Percentiles rank a stretch among this genome's conserved stretches.
These are phyloP conservation scores for Brenthis daphne DNA, from an alignment of 2,888 invertebrate species.

Conservation along the genomic window DNA sequence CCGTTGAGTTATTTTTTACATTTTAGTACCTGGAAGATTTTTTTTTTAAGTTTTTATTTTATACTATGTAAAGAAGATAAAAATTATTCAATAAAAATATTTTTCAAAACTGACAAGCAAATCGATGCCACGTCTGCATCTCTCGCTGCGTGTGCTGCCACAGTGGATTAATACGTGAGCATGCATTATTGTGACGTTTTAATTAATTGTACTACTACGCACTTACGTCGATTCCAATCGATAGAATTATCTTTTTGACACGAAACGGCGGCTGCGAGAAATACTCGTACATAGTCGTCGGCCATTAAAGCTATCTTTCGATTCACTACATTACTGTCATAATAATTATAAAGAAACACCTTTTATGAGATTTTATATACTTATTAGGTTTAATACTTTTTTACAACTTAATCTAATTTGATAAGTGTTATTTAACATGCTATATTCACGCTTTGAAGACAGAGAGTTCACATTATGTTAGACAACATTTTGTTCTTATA, in stretches of 20 bases:
- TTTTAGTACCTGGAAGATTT: too few relatives aligned
- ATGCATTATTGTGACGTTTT: slow-evolving; percentile 66
- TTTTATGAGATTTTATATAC: slow-evolving; percentile 14
- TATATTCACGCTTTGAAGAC: background rate
- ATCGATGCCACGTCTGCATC: slow-evolving; percentile 4
- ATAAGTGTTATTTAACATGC: slow-evolving; percentile 8
- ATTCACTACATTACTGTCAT: slow-evolving; percentile 12
- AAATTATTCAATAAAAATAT: too few relatives aligned
- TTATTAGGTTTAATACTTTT: slow-evolving; percentile 6
- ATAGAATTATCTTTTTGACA: slow-evolving; percentile 27
- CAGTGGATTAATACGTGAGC: slow-evolving; percentile 60
- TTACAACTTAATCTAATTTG: slow-evolving; percentile 13
- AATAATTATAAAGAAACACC: slow-evolving; percentile 17
- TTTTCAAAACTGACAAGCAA: background rate
- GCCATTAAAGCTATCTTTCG: slow-evolving; percentile 8
- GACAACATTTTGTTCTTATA: background rate
- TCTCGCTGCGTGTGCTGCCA: slow-evolving; percentile 1
- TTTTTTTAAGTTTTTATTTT: too few relatives aligned
- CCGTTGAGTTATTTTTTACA: too few relatives aligned
- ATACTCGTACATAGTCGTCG: background rate
- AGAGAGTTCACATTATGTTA: background rate
- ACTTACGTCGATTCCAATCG: slow-evolving; percentile 36
- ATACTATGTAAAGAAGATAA: too few relatives aligned
- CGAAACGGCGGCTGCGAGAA: slow-evolving; percentile 4
- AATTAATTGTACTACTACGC: slow-evolving; percentile 66